Conservation (phyloP, 2,113 vertebrate genomes). For the Clinocottus analis region DNA sequence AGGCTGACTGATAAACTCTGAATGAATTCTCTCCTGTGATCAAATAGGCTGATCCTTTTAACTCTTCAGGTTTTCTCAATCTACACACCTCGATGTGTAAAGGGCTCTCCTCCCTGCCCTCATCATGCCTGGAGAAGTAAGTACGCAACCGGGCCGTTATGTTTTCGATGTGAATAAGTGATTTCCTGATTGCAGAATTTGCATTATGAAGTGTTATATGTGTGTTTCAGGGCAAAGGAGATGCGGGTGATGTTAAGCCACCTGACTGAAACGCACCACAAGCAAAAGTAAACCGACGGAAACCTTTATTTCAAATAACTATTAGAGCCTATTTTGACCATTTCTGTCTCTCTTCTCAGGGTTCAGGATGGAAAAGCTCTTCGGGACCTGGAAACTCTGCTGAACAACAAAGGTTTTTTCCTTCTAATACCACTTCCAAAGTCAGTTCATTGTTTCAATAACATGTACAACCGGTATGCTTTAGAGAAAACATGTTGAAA, state of each 20-base stretch:
- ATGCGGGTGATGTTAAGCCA: constrained; percentile 79
- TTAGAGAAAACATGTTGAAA: background rate
- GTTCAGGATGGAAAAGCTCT: constrained; percentile 60
- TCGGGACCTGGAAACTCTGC: constrained; percentile 76
- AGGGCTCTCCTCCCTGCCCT: constrained; percentile 77
- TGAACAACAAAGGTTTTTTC: constrained; percentile 70
- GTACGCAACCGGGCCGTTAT: background rate
- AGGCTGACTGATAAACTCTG: background rate
- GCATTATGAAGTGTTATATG: background rate
- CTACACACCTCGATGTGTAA: constrained; percentile 72
- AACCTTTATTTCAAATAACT: background rate
- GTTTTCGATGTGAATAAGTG: background rate
- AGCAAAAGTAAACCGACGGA: constrained; percentile 64
- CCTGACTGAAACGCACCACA: constrained; percentile 76
- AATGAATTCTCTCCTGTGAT: background rate
- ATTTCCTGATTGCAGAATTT: background rate
- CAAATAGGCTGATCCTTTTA: background rate
- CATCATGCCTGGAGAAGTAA: constrained; percentile 81
- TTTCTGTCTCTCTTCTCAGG: constrained; percentile 53
- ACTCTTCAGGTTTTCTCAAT: background rate
- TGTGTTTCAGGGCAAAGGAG: constrained; percentile 80
- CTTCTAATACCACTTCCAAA: background rate
- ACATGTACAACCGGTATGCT: background rate
- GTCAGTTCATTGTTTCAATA: background rate
- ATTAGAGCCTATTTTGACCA: background rate